phyloP scores from a whole-genome alignment of 2,888 invertebrate species.

The Trichogramma dendrolimi region DNA sequence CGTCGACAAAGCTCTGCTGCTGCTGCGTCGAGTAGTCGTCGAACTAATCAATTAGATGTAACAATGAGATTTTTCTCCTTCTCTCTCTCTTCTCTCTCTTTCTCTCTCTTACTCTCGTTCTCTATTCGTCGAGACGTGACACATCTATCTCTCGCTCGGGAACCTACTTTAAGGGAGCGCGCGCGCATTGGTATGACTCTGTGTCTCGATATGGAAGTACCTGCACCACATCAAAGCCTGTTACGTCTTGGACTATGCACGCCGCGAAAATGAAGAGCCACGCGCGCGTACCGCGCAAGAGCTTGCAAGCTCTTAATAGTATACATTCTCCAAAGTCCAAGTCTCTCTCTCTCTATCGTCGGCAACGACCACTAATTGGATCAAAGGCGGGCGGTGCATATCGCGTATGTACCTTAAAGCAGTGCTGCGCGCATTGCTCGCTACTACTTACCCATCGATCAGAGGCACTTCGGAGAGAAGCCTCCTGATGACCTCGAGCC shows the following conservation, averaged over 20 bases:
- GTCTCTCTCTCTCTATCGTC: not conserved
- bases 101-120: not conserved
- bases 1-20: too few relatives aligned
- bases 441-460: conserved; percentile 64
- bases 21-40: too few relatives aligned
- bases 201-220: not conserved
- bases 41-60: too few relatives aligned
- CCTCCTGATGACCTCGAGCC: conserved; percentile 63
- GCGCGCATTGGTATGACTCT: not conserved
- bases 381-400: not conserved
- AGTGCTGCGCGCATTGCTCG: not conserved
- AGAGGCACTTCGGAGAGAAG: conserved; percentile 67
- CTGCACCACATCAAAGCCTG: not conserved
- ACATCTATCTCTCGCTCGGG: not conserved
- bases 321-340: too few relatives aligned
- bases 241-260: not conserved
- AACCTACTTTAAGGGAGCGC: not conserved
- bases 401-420: not conserved
- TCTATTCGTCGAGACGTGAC: not conserved
- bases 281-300: not conserved
- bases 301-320: not conserved
- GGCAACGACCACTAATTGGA: not conserved
- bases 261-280: not conserved
- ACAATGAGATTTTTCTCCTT: not conserved
- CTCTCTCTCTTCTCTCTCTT: conserved; percentile 1